Conservation (phyloP, 2,797 vertebrate genomes). For the Gadopsis marmoratus region DNA sequence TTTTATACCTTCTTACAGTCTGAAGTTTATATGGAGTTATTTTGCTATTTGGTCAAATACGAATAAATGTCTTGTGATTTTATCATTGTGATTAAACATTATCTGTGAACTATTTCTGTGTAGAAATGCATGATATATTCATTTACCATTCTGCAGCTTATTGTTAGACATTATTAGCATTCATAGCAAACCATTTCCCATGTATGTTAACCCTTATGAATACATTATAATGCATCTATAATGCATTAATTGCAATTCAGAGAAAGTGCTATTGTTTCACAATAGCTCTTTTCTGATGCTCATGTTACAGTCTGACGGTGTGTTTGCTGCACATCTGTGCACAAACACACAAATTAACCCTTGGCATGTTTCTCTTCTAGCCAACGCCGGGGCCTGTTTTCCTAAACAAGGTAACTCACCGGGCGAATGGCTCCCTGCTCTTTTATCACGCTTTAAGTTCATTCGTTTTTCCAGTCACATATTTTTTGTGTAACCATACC, state of each 20-base stretch:
- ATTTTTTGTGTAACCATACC: constrained; percentile 49
- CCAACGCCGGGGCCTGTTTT: constrained; percentile 86
- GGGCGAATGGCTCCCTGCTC: constrained; percentile 63
- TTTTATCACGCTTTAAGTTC: constrained; percentile 48
- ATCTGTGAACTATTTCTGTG: constrained; percentile 20
- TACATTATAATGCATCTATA: constrained; percentile 71
- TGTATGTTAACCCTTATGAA: constrained; percentile 60
- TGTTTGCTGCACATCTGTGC: constrained; percentile 73
- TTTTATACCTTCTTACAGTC: constrained; percentile 16
- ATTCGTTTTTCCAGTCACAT: constrained; percentile 59
- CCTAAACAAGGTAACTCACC: constrained; percentile 87
- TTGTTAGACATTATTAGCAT: constrained; percentile 48
- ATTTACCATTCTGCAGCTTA: constrained; percentile 46
- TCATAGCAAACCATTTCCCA: constrained; percentile 53
- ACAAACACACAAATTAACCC: constrained; percentile 84
- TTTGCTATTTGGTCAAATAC: neutral
- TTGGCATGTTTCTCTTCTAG: constrained; percentile 87
- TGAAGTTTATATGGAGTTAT: neutral
- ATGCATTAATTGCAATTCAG: constrained; percentile 72
- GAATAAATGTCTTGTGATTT: constrained; percentile 13
- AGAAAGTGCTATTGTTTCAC: constrained; percentile 63
- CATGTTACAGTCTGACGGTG: constrained; percentile 60
- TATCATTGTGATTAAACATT: constrained; percentile 6
- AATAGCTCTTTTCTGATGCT: constrained; percentile 72
- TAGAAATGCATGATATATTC: constrained; percentile 32